Base-by-base conservation (phyloP, 2,113 vertebrate genomes). In the Solea senegalensis region DNA sequence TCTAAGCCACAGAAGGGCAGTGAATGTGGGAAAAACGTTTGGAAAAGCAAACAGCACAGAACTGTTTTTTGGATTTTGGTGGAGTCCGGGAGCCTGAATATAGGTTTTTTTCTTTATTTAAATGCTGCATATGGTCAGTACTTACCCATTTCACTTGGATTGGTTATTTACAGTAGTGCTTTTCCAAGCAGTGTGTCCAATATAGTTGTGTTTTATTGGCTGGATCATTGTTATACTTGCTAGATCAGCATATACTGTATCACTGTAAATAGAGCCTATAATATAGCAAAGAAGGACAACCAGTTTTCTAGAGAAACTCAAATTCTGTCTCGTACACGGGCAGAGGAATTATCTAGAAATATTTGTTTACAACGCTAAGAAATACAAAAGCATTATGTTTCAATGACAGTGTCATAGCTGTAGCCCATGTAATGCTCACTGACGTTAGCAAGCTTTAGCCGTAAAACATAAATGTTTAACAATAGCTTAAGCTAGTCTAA, bases 21-120 rank as follows among this genome's bases (percentile, higher is more conserved):
- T 28, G 62, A 76, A 78, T 76, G 69, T 62, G 78, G 78, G 81
- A 78, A 73, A 3, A 79, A 78, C 54, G 48, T 48, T 53, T 86
- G 86, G 85, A 90, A 91, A 91, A 89, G 85, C 78, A 87, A 89
- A 84, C 80, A 87, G 79, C 66, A 59, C 75, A 62, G 58, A 67
- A 74, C 69, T 74, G 80, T 63, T 86, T 77, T 85, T 75, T 49
- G 53, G 41, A 65, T 73, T 85, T 76, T 74, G 76, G 74, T 83
- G 69, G 69, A 81, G 82, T 55, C 50, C 73, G 81, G 82, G 71
- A 80, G 79, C 74, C 65, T 83, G 46, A 62, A 66, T 64, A 16
- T 52, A 56, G 15, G 3, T 4, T 62, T 65, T 55, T 74, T 57
- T 56, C 58, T 62, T 34, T 49, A 64, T 75, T 77, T 82, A 72